Base-by-base conservation (phyloP, 2,888 invertebrate species). In the Agriopis leucophaearia region DNA sequence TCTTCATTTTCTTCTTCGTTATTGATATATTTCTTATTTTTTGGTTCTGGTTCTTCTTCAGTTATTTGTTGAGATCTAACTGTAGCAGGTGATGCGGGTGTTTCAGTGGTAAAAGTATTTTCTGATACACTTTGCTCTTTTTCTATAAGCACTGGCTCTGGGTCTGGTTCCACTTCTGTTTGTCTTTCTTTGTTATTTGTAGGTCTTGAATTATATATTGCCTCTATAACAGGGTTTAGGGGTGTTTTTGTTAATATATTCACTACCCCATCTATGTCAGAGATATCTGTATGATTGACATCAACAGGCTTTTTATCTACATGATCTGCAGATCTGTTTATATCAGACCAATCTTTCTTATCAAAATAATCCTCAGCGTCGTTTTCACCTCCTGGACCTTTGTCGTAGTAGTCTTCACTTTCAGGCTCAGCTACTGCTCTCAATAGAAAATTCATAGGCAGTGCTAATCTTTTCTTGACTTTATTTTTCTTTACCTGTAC, bases 331-430 rank as follows among this genome's bases (percentile, higher is more conserved):
- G 80, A 75, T 74, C 88, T 85, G 52, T 87, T 77, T 10, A 79
- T 10, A 66, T 92, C 91, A 0, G 91, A 87, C 92, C 92, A 92
- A 8, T 92, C 93, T 67, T 88, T 91, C 64, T 88, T 93, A 68
- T 93, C 92, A 68, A 75, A 92, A 73, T 89, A 86, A 66, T 92
- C 92, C 10, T 91, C 92, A 66, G 77, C 76, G 13, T 88, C 89
- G 48, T 80, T 77, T 38, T 88, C 91, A 5, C 88, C 91, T 75
- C 83, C 83, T 7, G 42, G n/a, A 35, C 85, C 86, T 75, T 88
- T 89, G 1, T 90, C 91, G 50, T 75, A 86, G 56, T 89, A 88
- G 64, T 92, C 90, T 50, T 89, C 91, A 12, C 78, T 78, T 55
- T 90, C 84, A 1, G 88, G 81, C 50, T 89, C 91, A n/a, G 83